Conservation (phyloP, 2,888 invertebrate species). For the Cheilosia vulpina region DNA sequence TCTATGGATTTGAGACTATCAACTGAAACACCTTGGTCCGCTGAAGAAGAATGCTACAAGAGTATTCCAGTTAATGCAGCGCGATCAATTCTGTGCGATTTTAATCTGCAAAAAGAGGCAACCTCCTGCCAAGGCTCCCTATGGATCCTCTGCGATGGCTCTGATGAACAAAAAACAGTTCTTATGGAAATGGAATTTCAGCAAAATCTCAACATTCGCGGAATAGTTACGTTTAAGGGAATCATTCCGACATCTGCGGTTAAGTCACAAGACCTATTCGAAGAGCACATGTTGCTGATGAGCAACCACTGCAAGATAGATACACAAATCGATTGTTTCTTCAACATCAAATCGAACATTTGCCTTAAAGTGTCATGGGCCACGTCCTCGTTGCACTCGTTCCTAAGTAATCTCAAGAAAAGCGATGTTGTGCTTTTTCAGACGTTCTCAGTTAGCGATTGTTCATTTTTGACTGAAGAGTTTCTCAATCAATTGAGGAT, state of each 20-base stretch:
- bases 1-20: constrained; percentile 78
- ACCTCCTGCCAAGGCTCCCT: constrained; percentile 80
- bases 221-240: constrained; percentile 79
- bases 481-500: constrained; percentile 81
- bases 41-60: constrained; percentile 80
- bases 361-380: constrained; percentile 79
- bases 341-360: constrained; percentile 79
- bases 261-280: constrained; percentile 77
- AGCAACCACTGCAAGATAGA: constrained; percentile 47
- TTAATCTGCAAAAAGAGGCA: constrained; percentile 77
- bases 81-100: constrained; percentile 78
- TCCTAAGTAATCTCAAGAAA: constrained; percentile 79
- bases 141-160: constrained; percentile 87
- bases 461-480: constrained; percentile 78
- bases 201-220: constrained; percentile 78
- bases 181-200: constrained; percentile 79
- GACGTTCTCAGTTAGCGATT: constrained; percentile 78
- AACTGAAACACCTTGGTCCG: constrained; percentile 79
- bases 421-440: constrained; percentile 80
- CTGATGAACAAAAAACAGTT: constrained; percentile 84
- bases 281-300: constrained; percentile 77
- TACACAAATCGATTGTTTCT: constrained; percentile 78
- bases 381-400: constrained; percentile 76
- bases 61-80: constrained; percentile 78
- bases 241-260: constrained; percentile 77